Conservation (phyloP, 2,797 vertebrate species). For the Crenichthys baileyi region DNA sequence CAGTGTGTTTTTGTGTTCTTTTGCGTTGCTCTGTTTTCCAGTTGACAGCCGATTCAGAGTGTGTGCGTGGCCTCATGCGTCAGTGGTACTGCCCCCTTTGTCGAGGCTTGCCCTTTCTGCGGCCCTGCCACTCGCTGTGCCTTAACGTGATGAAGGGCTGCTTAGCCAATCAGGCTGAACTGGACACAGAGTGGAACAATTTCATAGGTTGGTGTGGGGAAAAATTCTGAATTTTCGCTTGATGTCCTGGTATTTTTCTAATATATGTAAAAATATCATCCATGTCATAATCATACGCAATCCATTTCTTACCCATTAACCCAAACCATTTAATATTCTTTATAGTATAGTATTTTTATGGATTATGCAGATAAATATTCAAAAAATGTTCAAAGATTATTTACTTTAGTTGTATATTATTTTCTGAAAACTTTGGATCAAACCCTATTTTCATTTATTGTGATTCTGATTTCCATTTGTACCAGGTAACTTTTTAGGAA, state of each 20-base stretch:
- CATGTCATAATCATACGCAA: too few relatives aligned
- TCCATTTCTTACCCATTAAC: background rate
- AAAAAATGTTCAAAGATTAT: background rate
- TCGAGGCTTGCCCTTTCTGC: conserved; percentile 83
- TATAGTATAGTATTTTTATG: background rate
- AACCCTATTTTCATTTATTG: background rate
- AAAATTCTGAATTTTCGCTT: background rate
- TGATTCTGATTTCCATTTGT: background rate
- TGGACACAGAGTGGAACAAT: conserved; percentile 89
- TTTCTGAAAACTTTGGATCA: background rate
- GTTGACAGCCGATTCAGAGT: conserved; percentile 80
- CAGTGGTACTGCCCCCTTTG: conserved; percentile 91
- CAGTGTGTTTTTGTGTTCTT: background rate
- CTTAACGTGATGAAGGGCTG: conserved; percentile 92
- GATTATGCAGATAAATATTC: background rate
- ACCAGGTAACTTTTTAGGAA: background rate
- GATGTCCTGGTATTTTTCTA: background rate
- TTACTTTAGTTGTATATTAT: background rate
- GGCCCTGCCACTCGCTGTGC: conserved; percentile 87
- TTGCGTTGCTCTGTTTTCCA: conserved; percentile 34
- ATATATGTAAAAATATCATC: background rate
- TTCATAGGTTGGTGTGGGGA: conserved; percentile 84
- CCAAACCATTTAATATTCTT: background rate
- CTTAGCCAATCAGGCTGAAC: conserved; percentile 85
- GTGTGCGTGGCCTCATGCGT: conserved; percentile 86